These are phyloP conservation scores for Muscina levida DNA, from an alignment of 2,888 invertebrate species.

Conservation along the genomic window DNA sequence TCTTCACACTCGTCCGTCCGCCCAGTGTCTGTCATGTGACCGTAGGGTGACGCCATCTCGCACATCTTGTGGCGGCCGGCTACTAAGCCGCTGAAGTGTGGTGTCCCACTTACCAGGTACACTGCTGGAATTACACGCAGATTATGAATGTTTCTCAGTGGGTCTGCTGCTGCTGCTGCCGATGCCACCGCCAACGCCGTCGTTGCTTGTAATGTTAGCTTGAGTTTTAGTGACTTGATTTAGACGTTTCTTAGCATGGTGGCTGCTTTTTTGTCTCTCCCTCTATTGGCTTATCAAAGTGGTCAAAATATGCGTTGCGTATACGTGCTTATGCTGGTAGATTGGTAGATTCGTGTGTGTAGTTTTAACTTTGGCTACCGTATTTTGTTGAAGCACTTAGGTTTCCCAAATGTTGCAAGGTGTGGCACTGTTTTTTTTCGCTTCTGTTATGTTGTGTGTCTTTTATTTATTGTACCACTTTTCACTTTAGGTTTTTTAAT, in stretches of 20 bases:
- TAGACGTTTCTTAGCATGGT: conserved; percentile 34
- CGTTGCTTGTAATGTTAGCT: conserved; percentile 18
- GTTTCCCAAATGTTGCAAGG: conserved; percentile 58
- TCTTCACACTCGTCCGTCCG: background rate
- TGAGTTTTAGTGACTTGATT: conserved; percentile 31
- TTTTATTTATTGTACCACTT: conserved; percentile 64
- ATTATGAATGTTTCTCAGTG: conserved; percentile 50
- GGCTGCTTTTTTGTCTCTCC: conserved; percentile 18
- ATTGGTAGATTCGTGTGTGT: too few species aligned
- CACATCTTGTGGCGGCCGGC: background rate
- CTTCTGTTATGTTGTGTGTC: conserved; percentile 9
- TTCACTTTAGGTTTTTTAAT: conserved; percentile 13
- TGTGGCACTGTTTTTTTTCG: conserved; percentile 60
- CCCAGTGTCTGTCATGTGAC: conserved; percentile 21
- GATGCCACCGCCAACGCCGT: background rate
- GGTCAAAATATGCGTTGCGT: conserved; percentile 44
- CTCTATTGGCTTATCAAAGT: background rate
- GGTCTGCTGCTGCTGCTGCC: conserved; percentile 1
- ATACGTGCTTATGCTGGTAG: too few species aligned
- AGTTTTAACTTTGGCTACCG: background rate
- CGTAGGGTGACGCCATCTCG: conserved; percentile 58
- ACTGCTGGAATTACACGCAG: conserved; percentile 66
- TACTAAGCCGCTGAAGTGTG: conserved; percentile 9
- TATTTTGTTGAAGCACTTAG: background rate
- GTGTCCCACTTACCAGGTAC: conserved; percentile 58